Conservation (phyloP, 2,797 vertebrate species). For the Gorsachius magnificus region DNA sequence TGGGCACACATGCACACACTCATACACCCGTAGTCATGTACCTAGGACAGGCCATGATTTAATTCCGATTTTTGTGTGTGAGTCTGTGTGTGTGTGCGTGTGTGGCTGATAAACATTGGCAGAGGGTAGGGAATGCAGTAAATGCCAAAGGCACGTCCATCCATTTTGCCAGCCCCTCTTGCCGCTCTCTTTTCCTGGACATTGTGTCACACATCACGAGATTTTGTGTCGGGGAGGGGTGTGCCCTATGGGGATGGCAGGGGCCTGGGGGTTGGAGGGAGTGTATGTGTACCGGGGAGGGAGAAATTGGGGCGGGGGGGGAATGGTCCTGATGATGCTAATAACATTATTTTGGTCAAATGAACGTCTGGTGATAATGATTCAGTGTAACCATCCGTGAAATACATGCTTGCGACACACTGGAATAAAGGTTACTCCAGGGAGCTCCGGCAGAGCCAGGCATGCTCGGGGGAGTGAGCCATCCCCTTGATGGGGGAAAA, state of each 20-base stretch:
- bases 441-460: slow-evolving; percentile 57
- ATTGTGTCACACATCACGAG: slow-evolving; percentile 68
- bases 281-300: not conserved
- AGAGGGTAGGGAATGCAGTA: slow-evolving; percentile 40
- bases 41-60: slow-evolving; percentile 38
- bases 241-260: slow-evolving; percentile 20
- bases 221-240: slow-evolving; percentile 67
- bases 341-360: slow-evolving; percentile 76
- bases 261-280: slow-evolving; percentile 22
- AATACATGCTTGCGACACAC: slow-evolving; percentile 78
- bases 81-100: not conserved
- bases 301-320: not conserved
- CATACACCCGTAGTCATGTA: not conserved
- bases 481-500: slow-evolving; percentile 44
- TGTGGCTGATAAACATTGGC: slow-evolving; percentile 38
- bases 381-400: slow-evolving; percentile 84
- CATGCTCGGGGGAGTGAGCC: slow-evolving; percentile 61
- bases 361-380: slow-evolving; percentile 79
- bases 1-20: slow-evolving; percentile 25
- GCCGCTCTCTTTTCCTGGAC: slow-evolving; percentile 50
- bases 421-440: slow-evolving; percentile 72
- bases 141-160: slow-evolving; percentile 52
- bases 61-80: not conserved
- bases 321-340: slow-evolving; percentile 70
- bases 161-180: slow-evolving; percentile 46